A percentile compares a stretch with the other conserved stretches of the same genome.
Evolutionary conservation across 2,797 vertebrate genomes (phyloP).

Genomic region (Sardinella longiceps): DNA sequence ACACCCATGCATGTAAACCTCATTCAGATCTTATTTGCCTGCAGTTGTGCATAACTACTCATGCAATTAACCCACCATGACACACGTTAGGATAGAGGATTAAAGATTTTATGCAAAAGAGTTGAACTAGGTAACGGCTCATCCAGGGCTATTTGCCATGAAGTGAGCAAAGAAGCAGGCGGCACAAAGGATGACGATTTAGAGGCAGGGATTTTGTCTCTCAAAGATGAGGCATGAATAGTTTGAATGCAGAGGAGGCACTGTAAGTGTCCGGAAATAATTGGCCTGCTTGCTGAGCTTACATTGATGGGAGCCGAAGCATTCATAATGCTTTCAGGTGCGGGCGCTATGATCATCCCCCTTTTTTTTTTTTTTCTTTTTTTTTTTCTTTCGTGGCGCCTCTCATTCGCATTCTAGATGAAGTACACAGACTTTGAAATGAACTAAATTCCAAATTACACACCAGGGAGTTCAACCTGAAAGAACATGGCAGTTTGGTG

Average conservation of each 20-base stretch:
- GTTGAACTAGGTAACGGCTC: background rate
- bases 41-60: background rate
- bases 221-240: conserved; percentile 44
- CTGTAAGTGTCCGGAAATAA: conserved; percentile 47
- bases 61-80: conserved; percentile 20
- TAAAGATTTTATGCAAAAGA: conserved; percentile 12
- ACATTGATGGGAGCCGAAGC: conserved; percentile 38
- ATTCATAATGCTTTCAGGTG: conserved; percentile 45
- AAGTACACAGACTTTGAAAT: conserved; percentile 31
- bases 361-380: background rate
- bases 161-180: background rate
- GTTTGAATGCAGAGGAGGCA: conserved; percentile 35
- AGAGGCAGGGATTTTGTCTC: conserved; percentile 38
- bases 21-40: background rate
- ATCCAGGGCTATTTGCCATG: background rate
- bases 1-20: conserved; percentile 17
- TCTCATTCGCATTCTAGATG: conserved; percentile 28
- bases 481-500: background rate
- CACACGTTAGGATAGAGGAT: background rate
- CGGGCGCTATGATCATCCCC: conserved; percentile 31
- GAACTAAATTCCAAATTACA: conserved; percentile 31
- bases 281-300: conserved; percentile 41
- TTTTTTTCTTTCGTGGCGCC: background rate
- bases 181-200: background rate
- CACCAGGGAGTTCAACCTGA: conserved; percentile 19